These are phyloP conservation scores for Ischnura elegans DNA, from an alignment of 2,888 invertebrate species.

Conservation along the genomic window DNA sequence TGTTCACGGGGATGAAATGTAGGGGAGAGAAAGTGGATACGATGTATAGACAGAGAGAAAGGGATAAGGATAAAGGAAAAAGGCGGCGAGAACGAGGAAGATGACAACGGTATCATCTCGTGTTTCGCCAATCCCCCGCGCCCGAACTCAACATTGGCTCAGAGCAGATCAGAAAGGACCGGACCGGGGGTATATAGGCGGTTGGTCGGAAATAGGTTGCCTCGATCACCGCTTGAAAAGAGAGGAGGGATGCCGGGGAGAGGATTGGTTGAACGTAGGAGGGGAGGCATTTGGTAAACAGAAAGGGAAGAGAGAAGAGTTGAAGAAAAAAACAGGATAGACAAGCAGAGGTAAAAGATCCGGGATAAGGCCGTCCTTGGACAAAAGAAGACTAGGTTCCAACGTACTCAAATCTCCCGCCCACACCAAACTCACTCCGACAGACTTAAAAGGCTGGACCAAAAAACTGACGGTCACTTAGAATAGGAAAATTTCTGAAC, in stretches of 20 bases:
- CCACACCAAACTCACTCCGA: no score
- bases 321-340: neutral
- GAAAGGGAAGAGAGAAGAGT: neutral
- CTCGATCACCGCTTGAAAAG: neutral
- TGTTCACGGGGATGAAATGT: neutral
- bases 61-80: neutral
- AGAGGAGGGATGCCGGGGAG: neutral
- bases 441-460: neutral
- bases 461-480: no score
- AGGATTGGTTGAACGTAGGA: neutral
- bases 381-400: slow-evolving; percentile 23
- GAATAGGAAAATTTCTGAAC: no score
- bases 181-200: neutral
- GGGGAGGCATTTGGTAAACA: slow-evolving; percentile 5
- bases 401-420: slow-evolving; percentile 28
- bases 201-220: no score
- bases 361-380: neutral
- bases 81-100: neutral
- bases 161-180: neutral
- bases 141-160: no score
- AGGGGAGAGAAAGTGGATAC: neutral
- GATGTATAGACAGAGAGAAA: neutral
- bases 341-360: neutral
- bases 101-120: neutral
- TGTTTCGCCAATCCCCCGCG: neutral